These are phyloP conservation scores for Aegithalos caudatus DNA, from an alignment of 2,113 vertebrate species.

Conservation along the genomic window DNA sequence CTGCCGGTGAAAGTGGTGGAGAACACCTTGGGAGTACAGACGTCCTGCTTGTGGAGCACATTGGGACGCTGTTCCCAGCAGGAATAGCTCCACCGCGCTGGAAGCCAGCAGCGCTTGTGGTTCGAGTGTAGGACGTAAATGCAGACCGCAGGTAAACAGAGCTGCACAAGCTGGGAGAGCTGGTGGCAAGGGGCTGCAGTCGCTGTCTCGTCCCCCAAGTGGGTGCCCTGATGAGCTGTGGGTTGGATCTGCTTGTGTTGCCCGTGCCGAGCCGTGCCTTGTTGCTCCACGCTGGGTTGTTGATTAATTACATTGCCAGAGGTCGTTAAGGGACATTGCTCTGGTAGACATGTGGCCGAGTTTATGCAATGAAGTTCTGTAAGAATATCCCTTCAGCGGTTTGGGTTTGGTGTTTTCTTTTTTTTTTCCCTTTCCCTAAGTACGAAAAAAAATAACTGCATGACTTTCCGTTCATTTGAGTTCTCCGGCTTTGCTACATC, in stretches of 20 bases:
- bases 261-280: background rate
- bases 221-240: background rate
- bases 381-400: constrained; percentile 52
- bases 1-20: background rate
- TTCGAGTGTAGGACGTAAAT: constrained; percentile 39
- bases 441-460: constrained; percentile 62
- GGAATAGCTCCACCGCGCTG: constrained; percentile 20
- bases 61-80: constrained; percentile 20
- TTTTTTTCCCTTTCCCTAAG: constrained; percentile 41
- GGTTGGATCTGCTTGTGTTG: background rate
- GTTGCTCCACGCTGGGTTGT: background rate
- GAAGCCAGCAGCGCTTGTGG: constrained; percentile 41
- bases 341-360: constrained; percentile 31
- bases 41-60: background rate
- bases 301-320: constrained; percentile 30
- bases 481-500: constrained; percentile 71
- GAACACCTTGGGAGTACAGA: background rate
- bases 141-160: constrained; percentile 65
- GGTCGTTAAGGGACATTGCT: constrained; percentile 58
- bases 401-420: constrained; percentile 54
- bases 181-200: background rate
- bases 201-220: background rate
- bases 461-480: constrained; percentile 65
- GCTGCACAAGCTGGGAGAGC: background rate
- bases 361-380: constrained; percentile 61